Conservation (phyloP, 2,888 invertebrate species). For the Parthenolecanium corni region DNA sequence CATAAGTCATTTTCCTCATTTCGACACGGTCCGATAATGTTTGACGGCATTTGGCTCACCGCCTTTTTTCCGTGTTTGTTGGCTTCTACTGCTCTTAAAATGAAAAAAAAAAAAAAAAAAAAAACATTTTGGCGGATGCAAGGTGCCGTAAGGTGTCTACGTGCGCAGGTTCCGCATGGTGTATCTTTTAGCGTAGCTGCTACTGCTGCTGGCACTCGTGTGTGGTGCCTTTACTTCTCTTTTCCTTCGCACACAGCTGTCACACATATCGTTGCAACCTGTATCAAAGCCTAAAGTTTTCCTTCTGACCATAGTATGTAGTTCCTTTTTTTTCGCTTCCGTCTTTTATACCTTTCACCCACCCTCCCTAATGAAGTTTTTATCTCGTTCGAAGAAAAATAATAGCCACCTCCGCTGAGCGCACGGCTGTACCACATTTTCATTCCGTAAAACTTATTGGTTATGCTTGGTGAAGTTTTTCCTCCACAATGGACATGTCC, state of each 20-base stretch:
- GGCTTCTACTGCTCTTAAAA: too few relatives aligned
- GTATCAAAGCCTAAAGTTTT: too few relatives aligned
- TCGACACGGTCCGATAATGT: constrained; percentile 19
- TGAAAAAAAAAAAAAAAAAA: too few relatives aligned
- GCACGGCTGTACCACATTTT: neutral
- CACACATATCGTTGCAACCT: neutral
- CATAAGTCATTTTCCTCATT: constrained; percentile 19
- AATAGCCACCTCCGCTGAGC: constrained; percentile 11
- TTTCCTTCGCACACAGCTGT: constrained; percentile 10
- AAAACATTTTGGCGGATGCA: constrained; percentile 20
- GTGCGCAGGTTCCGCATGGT: constrained; percentile 22
- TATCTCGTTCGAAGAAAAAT: constrained; percentile 6
- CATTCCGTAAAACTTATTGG: constrained; percentile 16
- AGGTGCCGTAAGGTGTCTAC: constrained; percentile 23
- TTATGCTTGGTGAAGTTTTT: constrained; percentile 20
- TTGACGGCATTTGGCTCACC: constrained; percentile 3
- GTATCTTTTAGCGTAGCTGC: constrained; percentile 9
- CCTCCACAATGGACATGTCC: constrained; percentile 19
- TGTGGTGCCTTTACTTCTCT: neutral
- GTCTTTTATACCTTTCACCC: neutral
- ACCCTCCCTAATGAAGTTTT: constrained; percentile 18
- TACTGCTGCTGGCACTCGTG: too few relatives aligned
- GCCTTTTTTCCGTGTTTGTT: neutral
- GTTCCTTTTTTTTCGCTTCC: too few relatives aligned
- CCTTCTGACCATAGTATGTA: too few relatives aligned